These are phyloP conservation scores for Tanytarsus gracilentus DNA, from an alignment of 2,888 invertebrate genomes.

Conservation along the genomic window DNA sequence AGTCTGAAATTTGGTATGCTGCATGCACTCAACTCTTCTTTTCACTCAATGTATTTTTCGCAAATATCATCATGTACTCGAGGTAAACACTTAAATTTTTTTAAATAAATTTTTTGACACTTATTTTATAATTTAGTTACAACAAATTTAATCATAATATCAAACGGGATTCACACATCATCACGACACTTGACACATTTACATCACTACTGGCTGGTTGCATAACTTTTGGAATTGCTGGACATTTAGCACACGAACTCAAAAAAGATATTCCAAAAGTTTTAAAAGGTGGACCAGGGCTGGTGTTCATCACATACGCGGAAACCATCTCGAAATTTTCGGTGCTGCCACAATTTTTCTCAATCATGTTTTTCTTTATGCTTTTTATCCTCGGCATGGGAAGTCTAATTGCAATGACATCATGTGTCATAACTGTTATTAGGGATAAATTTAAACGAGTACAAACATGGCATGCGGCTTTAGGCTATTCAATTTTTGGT, in stretches of 20 bases:
- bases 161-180: conserved; percentile 48
- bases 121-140: no score
- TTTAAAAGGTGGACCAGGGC: conserved; percentile 47
- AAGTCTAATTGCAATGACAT: conserved; percentile 45
- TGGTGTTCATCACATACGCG: conserved; percentile 36
- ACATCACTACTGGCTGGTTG: conserved; percentile 50
- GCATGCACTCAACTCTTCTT: conserved; percentile 58
- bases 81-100: no score
- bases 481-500: conserved; percentile 43
- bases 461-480: conserved; percentile 47
- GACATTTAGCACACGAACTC: conserved; percentile 47
- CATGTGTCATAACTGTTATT: conserved; percentile 44
- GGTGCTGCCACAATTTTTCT: conserved; percentile 42
- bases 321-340: conserved; percentile 44
- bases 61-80: conserved; percentile 51
- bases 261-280: conserved; percentile 46
- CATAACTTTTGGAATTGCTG: conserved; percentile 50
- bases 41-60: conserved; percentile 54
- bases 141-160: conserved; percentile 53
- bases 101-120: no score
- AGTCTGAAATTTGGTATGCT: conserved; percentile 54
- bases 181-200: conserved; percentile 49
- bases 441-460: conserved; percentile 42
- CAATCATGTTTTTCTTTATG: conserved; percentile 50
- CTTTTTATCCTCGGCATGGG: conserved; percentile 48